Evolutionary conservation across 2,888 invertebrate genomes (phyloP).

Genomic region (Drosophila austrosaltans): DNA sequence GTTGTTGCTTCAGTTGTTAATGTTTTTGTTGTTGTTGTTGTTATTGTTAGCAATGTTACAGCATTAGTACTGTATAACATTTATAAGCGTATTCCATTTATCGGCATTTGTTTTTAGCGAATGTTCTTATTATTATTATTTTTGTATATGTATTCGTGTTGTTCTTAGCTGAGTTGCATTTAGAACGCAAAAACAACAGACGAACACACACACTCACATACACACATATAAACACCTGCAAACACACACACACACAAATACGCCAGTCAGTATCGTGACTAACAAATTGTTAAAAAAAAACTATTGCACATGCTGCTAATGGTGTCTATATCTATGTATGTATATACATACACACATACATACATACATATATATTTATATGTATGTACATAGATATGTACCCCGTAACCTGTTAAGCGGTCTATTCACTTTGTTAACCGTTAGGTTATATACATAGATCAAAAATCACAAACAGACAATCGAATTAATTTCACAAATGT

Average conservation of each 20-base stretch:
- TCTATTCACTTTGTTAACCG: neutral
- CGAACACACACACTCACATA: neutral
- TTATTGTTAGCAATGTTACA: neutral
- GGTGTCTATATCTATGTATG: neutral
- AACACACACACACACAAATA: neutral
- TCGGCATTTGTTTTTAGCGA: conserved; percentile 7
- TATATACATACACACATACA: no score
- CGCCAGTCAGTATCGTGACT: neutral
- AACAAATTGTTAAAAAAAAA: neutral
- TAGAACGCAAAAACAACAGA: conserved; percentile 7
- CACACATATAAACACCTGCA: neutral
- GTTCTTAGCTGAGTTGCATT: neutral
- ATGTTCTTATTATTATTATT: neutral
- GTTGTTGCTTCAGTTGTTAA: neutral
- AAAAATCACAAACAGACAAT: no score
- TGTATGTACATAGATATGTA: neutral
- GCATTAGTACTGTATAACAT: neutral
- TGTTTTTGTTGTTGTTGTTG: neutral
- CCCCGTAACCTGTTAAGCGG: neutral
- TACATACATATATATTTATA: no score
- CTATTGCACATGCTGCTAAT: conserved; percentile 3
- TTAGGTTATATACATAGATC: no score
- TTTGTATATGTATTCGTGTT: neutral
- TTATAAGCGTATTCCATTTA: neutral
- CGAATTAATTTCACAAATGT: no score